phyloP scores from a whole-genome alignment of 2,797 vertebrate species.

The Sebastes oblongus region DNA sequence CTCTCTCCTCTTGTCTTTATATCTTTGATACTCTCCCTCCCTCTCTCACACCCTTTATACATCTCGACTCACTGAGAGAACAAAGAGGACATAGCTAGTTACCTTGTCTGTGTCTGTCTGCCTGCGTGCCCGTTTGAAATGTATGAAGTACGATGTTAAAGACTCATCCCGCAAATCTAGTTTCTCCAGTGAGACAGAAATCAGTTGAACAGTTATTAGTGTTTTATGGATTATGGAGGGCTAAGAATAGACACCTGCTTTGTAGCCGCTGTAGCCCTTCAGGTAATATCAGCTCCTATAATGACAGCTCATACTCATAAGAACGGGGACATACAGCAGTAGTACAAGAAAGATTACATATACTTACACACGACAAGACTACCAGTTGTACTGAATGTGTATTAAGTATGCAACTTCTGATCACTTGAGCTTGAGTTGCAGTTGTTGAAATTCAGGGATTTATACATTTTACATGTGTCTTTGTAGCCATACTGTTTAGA shows the following conservation, averaged over 20 bases:
- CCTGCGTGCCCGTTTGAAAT: background rate
- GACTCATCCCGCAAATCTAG: background rate
- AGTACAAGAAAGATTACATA: background rate
- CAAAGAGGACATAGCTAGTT: constrained; percentile 58
- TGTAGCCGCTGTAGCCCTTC: background rate
- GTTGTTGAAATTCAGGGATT: too few relatives aligned
- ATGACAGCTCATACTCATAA: background rate
- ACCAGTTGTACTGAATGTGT: background rate
- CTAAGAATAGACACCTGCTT: background rate
- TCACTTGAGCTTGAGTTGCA: background rate
- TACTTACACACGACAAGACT: too few relatives aligned
- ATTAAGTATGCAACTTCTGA: background rate
- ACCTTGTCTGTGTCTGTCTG: constrained; percentile 34
- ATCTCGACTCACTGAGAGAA: constrained; percentile 55
- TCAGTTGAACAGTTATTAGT: constrained; percentile 21
- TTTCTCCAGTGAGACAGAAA: constrained; percentile 7
- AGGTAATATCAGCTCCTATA: background rate
- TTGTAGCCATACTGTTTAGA: too few relatives aligned
- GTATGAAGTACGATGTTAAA: background rate
- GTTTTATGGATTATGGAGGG: constrained; percentile 12
- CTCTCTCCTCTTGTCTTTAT: constrained; percentile 42
- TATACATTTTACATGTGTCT: too few relatives aligned
- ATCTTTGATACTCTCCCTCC: constrained; percentile 42
- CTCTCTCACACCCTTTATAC: constrained; percentile 32
- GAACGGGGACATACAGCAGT: background rate